Conservation (phyloP, 2,888 invertebrate genomes). For the Melinaea menophilus region DNA sequence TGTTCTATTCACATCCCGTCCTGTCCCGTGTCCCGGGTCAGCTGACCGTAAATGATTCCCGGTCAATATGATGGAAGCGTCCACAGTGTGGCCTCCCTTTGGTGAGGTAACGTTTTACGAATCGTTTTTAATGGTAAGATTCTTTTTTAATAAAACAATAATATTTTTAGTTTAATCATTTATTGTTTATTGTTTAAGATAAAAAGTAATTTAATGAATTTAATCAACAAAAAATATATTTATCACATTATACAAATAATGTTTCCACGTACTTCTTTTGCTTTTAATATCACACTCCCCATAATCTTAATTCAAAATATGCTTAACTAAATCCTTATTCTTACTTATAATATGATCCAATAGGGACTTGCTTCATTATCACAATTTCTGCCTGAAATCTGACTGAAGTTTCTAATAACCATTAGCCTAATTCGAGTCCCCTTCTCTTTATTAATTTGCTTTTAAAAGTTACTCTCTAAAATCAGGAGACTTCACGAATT, state of each 20-base stretch:
- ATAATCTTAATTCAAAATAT: no score
- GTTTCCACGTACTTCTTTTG: no score
- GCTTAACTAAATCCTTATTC: background rate
- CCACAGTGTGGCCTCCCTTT: slow-evolving; percentile 3
- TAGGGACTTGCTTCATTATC: background rate
- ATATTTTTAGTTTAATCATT: background rate
- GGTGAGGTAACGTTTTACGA: slow-evolving; percentile 1
- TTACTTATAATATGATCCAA: background rate
- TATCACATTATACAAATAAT: no score
- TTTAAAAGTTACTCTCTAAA: slow-evolving; percentile 21
- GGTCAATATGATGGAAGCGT: slow-evolving; percentile 13
- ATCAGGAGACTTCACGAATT: slow-evolving; percentile 21
- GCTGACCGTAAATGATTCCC: slow-evolving; percentile 24
- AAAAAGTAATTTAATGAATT: no score
- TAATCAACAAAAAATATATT: no score
- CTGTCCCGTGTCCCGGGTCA: slow-evolving; percentile 13
- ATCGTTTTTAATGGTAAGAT: background rate
- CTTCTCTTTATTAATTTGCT: slow-evolving; percentile 30
- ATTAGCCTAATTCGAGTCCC: slow-evolving; percentile 29
- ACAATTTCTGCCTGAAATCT: slow-evolving; percentile 6
- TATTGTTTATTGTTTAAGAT: no score
- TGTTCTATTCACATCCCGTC: slow-evolving; percentile 22
- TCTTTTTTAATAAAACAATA: background rate
- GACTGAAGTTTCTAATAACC: slow-evolving; percentile 22
- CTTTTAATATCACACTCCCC: no score